Conservation (phyloP, 1,140 invertebrate genomes). For the Choristoneura fumiferana region DNA sequence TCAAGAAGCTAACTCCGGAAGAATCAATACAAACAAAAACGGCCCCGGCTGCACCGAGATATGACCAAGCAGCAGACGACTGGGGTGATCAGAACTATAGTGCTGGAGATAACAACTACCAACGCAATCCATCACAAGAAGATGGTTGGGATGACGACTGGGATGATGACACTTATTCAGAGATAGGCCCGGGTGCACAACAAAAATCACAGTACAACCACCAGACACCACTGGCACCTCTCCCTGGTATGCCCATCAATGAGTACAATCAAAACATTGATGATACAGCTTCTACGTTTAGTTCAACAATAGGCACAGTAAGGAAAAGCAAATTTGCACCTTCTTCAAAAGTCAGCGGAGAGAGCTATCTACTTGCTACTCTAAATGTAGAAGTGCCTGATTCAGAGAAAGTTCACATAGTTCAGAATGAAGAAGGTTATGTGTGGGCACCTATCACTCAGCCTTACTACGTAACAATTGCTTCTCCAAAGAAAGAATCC, state of each 20-base stretch:
- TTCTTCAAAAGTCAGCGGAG: constrained; percentile 94
- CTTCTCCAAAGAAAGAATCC: constrained; percentile 97
- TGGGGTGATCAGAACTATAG: constrained; percentile 70
- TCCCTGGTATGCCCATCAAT: constrained; percentile 74
- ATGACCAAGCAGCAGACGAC: constrained; percentile 80
- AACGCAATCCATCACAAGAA: constrained; percentile 77
- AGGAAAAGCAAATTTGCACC: constrained; percentile 94
- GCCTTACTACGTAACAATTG: constrained; percentile 90
- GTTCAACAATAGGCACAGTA: constrained; percentile 81
- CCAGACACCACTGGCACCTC: constrained; percentile 52
- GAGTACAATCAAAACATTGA: constrained; percentile 66
- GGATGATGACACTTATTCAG: constrained; percentile 89
- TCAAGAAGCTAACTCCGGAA: constrained; percentile 78
- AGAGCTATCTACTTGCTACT: constrained; percentile 93
- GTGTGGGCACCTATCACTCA: constrained; percentile 86
- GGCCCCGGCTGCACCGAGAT: constrained; percentile 75
- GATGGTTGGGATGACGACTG: constrained; percentile 95
- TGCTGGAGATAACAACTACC: constrained; percentile 66
- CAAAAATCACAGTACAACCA: constrained; percentile 58
- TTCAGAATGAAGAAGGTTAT: constrained; percentile 84
- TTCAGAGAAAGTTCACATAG: constrained; percentile 87
- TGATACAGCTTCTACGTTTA: constrained; percentile 75
- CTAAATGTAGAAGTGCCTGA: constrained; percentile 86
- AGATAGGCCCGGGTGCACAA: constrained; percentile 79
- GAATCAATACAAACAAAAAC: constrained; percentile 63